Conservation (phyloP, 2,888 invertebrate species). For the Acanthosoma haemorrhoidale region DNA sequence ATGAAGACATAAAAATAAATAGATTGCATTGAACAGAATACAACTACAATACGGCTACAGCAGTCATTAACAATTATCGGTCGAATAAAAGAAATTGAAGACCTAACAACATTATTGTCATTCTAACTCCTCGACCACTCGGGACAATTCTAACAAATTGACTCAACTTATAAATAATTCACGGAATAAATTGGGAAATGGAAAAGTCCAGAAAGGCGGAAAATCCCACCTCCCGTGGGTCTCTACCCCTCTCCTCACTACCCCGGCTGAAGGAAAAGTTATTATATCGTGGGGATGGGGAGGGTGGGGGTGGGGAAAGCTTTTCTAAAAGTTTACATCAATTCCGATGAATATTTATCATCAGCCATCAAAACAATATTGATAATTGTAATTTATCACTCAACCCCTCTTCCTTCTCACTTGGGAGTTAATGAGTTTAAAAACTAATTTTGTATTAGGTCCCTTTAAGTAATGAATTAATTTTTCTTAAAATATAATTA, state of each 20-base stretch:
- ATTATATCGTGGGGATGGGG: not conserved
- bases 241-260: not conserved
- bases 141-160: constrained; percentile 29
- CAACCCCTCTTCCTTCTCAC: not conserved
- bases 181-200: constrained; percentile 30
- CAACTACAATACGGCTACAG: not conserved
- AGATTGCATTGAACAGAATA: no score
- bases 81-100: not conserved
- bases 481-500: constrained; percentile 30
- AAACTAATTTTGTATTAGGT: constrained; percentile 29
- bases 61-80: no score
- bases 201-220: constrained; percentile 27
- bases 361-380: constrained; percentile 32
- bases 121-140: not conserved
- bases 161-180: constrained; percentile 32
- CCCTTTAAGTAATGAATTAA: constrained; percentile 29
- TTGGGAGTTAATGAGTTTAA: constrained; percentile 25
- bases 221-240: constrained; percentile 1
- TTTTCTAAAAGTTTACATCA: constrained; percentile 20
- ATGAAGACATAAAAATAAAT: no score
- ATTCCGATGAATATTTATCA: constrained; percentile 33
- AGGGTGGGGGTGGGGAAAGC: not conserved
- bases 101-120: not conserved
- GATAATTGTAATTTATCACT: constrained; percentile 33
- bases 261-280: constrained; percentile 11